These are phyloP conservation scores for Drosophila melanocephala DNA, from an alignment of 2,888 invertebrate genomes.

Conservation along the genomic window DNA sequence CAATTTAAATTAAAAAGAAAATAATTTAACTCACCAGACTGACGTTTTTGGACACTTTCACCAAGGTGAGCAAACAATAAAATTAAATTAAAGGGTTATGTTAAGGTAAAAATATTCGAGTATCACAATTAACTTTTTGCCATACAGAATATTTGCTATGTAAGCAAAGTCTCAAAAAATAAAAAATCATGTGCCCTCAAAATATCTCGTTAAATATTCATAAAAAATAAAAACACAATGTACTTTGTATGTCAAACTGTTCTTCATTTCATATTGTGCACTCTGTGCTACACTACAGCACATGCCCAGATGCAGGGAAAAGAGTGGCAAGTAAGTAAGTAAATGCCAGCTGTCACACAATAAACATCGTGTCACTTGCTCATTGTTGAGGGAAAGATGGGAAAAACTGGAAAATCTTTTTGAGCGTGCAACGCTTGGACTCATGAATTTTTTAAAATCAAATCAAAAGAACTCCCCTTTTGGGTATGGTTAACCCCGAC, in stretches of 20 bases:
- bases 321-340: conserved; percentile 2
- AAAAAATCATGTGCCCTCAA: not conserved
- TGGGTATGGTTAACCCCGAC: conserved; percentile 31
- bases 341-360: conserved; percentile 29
- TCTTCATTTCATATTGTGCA: conserved; percentile 27
- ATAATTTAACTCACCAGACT: not conserved
- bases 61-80: not conserved
- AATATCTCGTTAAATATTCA: conserved; percentile 6
- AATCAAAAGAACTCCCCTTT: conserved; percentile 53
- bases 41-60: not conserved
- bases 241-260: not conserved
- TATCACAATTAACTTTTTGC: no score
- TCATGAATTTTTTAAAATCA: conserved; percentile 74
- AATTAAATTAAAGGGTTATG: not conserved
- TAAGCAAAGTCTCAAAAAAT: not conserved
- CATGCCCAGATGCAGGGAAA: conserved; percentile 9
- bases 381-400: conserved; percentile 4
- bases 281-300: not conserved
- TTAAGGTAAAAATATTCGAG: not conserved
- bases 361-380: conserved; percentile 36
- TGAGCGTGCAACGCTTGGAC: conserved; percentile 53
- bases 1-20: not conserved
- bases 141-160: not conserved
- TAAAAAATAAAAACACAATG: not conserved
- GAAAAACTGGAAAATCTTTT: conserved; percentile 37